Evolutionary conservation across 2,888 invertebrate genomes (phyloP), one percentile per base, ranked within the genome.

Genomic region (Coelogynopora nodosa): DNA sequence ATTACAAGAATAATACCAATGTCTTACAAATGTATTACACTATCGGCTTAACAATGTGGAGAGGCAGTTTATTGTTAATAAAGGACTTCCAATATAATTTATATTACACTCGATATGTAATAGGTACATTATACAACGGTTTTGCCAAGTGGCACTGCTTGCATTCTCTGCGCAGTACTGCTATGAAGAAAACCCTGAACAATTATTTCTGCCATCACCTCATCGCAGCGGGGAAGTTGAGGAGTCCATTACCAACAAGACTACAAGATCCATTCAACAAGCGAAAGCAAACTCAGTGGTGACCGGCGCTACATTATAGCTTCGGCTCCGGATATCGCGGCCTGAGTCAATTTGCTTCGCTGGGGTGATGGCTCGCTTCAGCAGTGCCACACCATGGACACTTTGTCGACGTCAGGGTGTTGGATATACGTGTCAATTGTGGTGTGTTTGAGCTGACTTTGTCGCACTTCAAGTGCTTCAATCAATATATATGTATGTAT

Each of bases 1-100:
- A 74, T 74, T 74, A 74, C 74, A 74, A 74, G 74, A 74, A 74
- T 74, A 74, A 74, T 74, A 74, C 74, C 27, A 74, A 74, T 74
- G 74, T 23, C 5, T 74, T 23, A 74, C 74, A 74, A 74, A 74
- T 74, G 74, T 74, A 74, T 74, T 74, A 74, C 74, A 74, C 74
- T 26, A 74, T 23, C 27, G 23, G 23, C 23, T 13, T 49, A 18
- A 49, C 49, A 49, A 49, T 49, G 49, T 13, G 18, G 10, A 49
- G 49, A 49, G 49, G n/a, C n/a, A n/a, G n/a, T n/a, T n/a, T n/a
- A n/a, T n/a, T 49, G 49, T 18, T 49, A 49, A 49, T 49, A 49
- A n/a, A n/a, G n/a, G n/a, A n/a, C n/a, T n/a, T n/a, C n/a, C n/a
- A n/a, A n/a, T n/a, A n/a, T n/a, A n/a, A n/a, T n/a, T n/a, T n/a